Percentiles rank a stretch among this genome's conserved stretches.
phyloP scores from a whole-genome alignment of 2,888 invertebrate species.

The Thecophora atra region DNA sequence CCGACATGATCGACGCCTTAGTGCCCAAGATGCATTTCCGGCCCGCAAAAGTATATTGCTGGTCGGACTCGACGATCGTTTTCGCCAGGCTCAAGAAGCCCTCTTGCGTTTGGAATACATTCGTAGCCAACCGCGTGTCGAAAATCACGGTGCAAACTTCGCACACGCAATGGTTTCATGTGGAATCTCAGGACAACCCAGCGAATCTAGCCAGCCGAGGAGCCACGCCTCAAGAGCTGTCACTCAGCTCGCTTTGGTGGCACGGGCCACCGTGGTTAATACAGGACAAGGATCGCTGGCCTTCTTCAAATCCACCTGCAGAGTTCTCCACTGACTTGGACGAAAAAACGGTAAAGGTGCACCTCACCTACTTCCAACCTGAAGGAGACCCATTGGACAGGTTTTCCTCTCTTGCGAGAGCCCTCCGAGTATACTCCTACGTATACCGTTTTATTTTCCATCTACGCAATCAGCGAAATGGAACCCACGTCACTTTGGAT shows the following conservation, averaged over 20 bases:
- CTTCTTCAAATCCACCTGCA: not conserved
- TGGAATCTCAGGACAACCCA: constrained; percentile 30
- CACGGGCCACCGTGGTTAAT: constrained; percentile 28
- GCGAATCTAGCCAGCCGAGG: constrained; percentile 37
- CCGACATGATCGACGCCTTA: too few relatives aligned
- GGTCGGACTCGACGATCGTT: too few relatives aligned
- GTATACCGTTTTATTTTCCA: not conserved
- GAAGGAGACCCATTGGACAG: not conserved
- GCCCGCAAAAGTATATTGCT: too few relatives aligned
- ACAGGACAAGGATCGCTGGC: not conserved
- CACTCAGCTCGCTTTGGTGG: constrained; percentile 29
- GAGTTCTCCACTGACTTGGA: not conserved
- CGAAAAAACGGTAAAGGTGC: not conserved
- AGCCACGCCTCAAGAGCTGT: constrained; percentile 14
- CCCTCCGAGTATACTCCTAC: constrained; percentile 6
- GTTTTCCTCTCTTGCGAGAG: constrained; percentile 12
- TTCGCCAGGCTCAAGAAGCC: too few relatives aligned
- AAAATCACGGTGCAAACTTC: too few relatives aligned
- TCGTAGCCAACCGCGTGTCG: too few relatives aligned
- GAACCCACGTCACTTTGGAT: not conserved
- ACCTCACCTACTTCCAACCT: not conserved
- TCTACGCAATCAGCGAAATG: not conserved
- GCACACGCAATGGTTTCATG: constrained; percentile 7
- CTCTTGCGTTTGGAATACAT: too few relatives aligned
- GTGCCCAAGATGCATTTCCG: too few relatives aligned